A percentile compares a stretch with the other conserved stretches of the same genome.
Evolutionary conservation across 2,797 vertebrate species (phyloP).

Genomic region (Cephalopachus bancanus): DNA sequence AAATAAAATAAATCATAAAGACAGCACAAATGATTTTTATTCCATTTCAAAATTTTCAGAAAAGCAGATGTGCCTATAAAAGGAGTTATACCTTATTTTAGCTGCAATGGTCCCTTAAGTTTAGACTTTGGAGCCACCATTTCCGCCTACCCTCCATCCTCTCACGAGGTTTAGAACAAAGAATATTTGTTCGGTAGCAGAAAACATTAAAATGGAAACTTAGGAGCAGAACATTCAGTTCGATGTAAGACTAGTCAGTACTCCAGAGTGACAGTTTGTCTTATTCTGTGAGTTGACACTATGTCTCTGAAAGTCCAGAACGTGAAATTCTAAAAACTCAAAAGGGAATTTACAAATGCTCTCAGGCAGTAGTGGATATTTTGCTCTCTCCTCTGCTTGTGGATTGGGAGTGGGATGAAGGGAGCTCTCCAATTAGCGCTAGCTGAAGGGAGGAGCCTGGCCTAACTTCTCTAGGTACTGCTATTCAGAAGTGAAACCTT

Average conservation of each 20-base stretch:
- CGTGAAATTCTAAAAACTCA: constrained; percentile 1
- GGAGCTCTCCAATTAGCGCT: neutral
- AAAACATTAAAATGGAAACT: neutral
- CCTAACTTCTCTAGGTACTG: neutral
- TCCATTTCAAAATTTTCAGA: neutral
- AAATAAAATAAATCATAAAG: neutral
- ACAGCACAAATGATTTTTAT: neutral
- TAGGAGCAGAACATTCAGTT: neutral
- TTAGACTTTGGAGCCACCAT: neutral
- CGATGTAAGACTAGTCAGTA: neutral
- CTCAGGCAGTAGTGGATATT: neutral
- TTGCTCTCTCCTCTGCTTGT: neutral
- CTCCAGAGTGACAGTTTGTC: neutral
- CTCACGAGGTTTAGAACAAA: neutral
- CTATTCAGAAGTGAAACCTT: neutral
- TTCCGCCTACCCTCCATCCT: neutral
- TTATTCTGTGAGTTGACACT: neutral
- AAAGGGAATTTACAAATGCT: neutral
- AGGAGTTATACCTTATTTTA: neutral
- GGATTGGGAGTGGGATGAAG: fast-evolving
- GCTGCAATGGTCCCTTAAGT: neutral
- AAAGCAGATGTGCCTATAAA: neutral
- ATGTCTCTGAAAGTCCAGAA: neutral
- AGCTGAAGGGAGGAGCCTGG: neutral
- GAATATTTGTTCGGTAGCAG: neutral